phyloP scores from a whole-genome alignment of 2,797 vertebrate species.

The Paedocypris micromegethes region DNA sequence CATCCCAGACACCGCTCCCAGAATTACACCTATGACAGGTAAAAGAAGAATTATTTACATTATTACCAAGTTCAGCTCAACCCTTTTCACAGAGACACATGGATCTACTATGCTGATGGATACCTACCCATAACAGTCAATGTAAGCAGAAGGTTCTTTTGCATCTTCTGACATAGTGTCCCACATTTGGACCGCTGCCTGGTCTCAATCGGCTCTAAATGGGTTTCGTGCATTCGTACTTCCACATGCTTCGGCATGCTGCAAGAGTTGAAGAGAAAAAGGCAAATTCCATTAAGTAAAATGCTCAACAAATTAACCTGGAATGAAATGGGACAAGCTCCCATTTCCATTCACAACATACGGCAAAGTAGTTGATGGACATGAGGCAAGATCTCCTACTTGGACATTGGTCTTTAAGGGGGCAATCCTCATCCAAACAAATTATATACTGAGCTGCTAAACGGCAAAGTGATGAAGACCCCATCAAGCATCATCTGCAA shows the following conservation, averaged over 20 bases:
- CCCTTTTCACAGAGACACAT: not conserved
- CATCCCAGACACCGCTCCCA: slow-evolving; percentile 84
- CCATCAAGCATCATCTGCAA: too few relatives aligned
- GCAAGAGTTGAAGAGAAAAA: slow-evolving; percentile 75
- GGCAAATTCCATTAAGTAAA: not conserved
- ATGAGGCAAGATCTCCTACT: too few relatives aligned
- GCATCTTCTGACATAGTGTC: slow-evolving; percentile 80
- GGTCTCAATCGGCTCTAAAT: slow-evolving; percentile 78
- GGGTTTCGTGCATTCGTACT: slow-evolving; percentile 94
- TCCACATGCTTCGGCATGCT: slow-evolving; percentile 98
- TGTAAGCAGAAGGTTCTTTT: slow-evolving; percentile 90
- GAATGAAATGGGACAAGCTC: too few relatives aligned
- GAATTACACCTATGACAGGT: slow-evolving; percentile 80
- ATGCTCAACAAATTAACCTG: too few relatives aligned
- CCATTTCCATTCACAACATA: too few relatives aligned
- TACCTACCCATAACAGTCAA: slow-evolving; percentile 85
- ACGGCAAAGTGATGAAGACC: too few relatives aligned
- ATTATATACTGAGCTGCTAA: too few relatives aligned
- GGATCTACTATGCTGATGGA: not conserved
- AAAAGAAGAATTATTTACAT: not conserved
- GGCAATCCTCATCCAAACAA: too few relatives aligned
- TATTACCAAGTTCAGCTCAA: too few relatives aligned
- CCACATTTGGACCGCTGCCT: slow-evolving; percentile 73
- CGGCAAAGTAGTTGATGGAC: too few relatives aligned
- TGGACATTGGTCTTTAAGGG: too few relatives aligned